Evolutionary conservation across 2,113 vertebrate genomes (phyloP), one percentile per base, ranked within the genome.

Genomic region (Hypocryptadius cinnamomeus): DNA sequence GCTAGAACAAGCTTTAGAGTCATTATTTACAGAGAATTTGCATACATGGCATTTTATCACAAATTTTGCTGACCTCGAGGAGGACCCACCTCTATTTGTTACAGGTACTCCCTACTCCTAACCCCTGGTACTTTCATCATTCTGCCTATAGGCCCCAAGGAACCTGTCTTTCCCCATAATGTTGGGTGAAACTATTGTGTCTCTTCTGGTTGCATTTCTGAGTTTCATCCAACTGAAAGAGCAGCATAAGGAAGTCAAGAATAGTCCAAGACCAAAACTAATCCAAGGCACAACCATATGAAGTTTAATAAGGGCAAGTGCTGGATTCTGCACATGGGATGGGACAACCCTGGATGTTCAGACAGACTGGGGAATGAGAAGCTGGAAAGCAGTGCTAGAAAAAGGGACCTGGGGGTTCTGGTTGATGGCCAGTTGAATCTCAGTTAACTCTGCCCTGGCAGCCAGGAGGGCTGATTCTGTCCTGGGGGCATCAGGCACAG

Each of bases 371-470:
- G 40, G 21, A 89, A 35, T 31, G 39, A 40, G 22, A 40, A 5
- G 28, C 24, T 74, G 30, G 53, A 45, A 21, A n/a, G 20, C 16
- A 53, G 30, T 47, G 14, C 39, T 4, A 1, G 7, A 8, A 24
- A 68, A 60, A 53, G 20, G 5, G 8, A 2, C 20, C 23, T 45
- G 8, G 6, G 17, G 5, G 2, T 22, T 13, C 54, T 53, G 17
- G 7, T 40, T 0, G 0, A 4, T 22, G 20, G n/a, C 61, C 40
- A n/a, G 16, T 10, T 40, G 5, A 53, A 15, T 5, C 2, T 45
- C 19, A 51, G 23, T 5, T 28, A 89, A 8, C 33, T 24, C 10
- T 51, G 19, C 39, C 39, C 45, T 40, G 53, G 30, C 30, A 82
- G 47, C 61, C 78, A 82, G 47, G 28, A 47, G 30, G 2, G 21